Conservation (phyloP, 2,113 vertebrate species). For the Rhipidura dahli region DNA sequence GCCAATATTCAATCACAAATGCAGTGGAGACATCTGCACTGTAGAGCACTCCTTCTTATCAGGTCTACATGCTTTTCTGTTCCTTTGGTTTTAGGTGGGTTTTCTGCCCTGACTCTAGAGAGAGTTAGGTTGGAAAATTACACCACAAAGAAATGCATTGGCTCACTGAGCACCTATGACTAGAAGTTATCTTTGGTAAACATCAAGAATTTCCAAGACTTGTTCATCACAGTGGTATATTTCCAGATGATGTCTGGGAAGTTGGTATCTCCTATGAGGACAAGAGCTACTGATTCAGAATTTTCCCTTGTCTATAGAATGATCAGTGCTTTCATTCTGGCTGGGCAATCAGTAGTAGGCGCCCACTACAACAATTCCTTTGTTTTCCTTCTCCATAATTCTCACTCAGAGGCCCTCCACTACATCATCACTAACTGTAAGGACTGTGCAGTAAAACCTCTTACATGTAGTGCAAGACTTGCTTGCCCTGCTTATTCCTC, state of each 20-base stretch:
- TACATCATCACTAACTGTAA: not conserved
- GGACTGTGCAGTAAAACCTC: not conserved
- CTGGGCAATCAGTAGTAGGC: not conserved
- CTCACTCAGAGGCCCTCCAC: not conserved
- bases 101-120: not conserved
- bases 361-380: not conserved
- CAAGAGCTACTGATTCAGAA: not conserved
- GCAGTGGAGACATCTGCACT: not conserved
- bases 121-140: conserved; percentile 24
- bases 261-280: not conserved
- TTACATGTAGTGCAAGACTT: not conserved
- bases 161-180: not conserved
- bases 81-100: not conserved
- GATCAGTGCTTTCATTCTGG: not conserved
- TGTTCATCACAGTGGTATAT: not conserved
- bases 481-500: not conserved
- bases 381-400: not conserved
- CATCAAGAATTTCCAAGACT: not conserved
- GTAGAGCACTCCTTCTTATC: not conserved
- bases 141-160: not conserved
- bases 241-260: not conserved
- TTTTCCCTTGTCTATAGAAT: not conserved
- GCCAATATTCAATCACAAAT: not conserved
- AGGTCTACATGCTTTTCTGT: not conserved
- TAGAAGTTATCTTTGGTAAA: not conserved